Percentiles rank a stretch among this genome's conserved stretches.
Conservation (phyloP, 2,888 invertebrate genomes). For the Plagodis pulveraria region DNA sequence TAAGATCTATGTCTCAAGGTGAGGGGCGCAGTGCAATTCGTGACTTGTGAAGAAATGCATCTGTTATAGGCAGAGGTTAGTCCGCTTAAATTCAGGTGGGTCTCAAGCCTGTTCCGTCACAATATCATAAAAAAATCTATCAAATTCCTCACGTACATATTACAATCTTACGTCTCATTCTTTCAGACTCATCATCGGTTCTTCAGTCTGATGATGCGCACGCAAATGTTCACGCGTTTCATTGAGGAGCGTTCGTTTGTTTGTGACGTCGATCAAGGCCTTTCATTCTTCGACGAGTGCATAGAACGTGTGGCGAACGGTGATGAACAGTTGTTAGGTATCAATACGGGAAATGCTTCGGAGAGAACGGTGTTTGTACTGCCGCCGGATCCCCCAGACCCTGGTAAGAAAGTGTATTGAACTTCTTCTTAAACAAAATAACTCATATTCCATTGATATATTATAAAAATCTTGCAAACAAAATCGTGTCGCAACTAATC, state of each 20-base stretch:
- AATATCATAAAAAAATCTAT: too few species aligned
- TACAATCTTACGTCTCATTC: slow-evolving; percentile 8
- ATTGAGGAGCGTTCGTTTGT: slow-evolving; percentile 99
- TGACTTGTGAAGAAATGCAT: too few species aligned
- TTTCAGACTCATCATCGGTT: slow-evolving; percentile 92
- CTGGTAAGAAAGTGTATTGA: slow-evolving; percentile 51
- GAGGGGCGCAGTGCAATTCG: too few species aligned
- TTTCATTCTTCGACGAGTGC: slow-evolving; percentile 97
- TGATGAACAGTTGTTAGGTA: slow-evolving; percentile 89
- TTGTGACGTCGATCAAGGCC: slow-evolving; percentile 97
- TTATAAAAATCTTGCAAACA: too few species aligned
- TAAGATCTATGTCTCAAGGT: too few species aligned
- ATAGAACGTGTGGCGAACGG: slow-evolving; percentile 88
- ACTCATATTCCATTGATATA: too few species aligned
- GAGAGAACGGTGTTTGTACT: slow-evolving; percentile 98
- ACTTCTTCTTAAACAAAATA: too few species aligned
- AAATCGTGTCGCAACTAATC: too few species aligned
- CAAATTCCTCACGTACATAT: background rate
- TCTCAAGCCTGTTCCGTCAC: too few species aligned
- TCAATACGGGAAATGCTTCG: slow-evolving; percentile 90
- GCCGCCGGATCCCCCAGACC: slow-evolving; percentile 92
- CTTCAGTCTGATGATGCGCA: slow-evolving; percentile 94
- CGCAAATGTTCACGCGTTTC: slow-evolving; percentile 99
- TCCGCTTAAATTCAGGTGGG: too few species aligned
- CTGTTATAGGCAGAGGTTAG: too few species aligned